Base-by-base conservation (phyloP, 2,888 invertebrate genomes). In the Micoletzkya japonica region DNA sequence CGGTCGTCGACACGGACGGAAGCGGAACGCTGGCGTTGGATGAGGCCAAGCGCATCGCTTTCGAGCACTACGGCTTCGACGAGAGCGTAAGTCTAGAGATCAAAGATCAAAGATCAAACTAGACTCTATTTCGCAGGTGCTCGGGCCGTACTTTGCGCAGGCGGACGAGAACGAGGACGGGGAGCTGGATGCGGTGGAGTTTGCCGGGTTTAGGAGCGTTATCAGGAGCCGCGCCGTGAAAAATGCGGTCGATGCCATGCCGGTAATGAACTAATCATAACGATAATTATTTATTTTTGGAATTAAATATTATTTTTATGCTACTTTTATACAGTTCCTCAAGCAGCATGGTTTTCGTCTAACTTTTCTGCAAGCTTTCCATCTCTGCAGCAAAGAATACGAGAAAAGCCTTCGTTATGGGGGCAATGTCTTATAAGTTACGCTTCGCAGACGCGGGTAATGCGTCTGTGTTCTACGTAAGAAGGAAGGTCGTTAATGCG, bases 151-250 rank as follows among this genome's bases (percentile, higher is more conserved):
- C 75, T 84, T 84, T 60, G 84, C 78, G 2, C 83, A 84, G 69
- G 84, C 84, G 26, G 84, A 84, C 66, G 84, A 84, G 68, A 82
- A 84, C 68, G 84, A 84, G 59, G 82, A 84, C 71, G 80, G 80
- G 6, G 78, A 82, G 54, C 71, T 84, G 76, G 81, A 84, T 70
- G 72, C 78, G 20, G 82, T 84, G 10, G 84, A 84, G 60, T 84
- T 84, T 68, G 84, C 84, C 58, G 83, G 83, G 10, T 84, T 84
- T 73, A 73, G 84, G 44, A 78, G 80, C 1, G 79, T 79, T 14
- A 79, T 79, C 36, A 71, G 79, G 7, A 70, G 72, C 10, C 57
- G 76, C 44, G 77, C 79, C 0, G 79, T 79, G 4, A 75, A 70
- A 30, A 73, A 77, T 61, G 79, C 79, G n/a, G 72, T 77, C 49